phyloP scores from a whole-genome alignment of 1,140 invertebrate genomes.

The Drosophila obscura region DNA sequence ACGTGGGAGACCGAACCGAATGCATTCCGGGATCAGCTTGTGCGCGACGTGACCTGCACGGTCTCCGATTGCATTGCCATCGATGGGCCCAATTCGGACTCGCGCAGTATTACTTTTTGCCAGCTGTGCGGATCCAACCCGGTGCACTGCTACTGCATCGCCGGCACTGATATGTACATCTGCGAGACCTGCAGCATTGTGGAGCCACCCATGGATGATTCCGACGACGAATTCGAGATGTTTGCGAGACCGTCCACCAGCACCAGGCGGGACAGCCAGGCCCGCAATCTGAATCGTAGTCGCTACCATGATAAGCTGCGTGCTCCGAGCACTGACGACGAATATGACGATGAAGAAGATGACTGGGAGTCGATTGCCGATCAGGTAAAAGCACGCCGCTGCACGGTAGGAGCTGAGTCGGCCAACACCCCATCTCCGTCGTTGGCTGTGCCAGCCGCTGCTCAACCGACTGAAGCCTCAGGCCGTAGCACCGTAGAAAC shows the following conservation, averaged over 20 bases:
- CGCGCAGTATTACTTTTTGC: constrained; percentile 8
- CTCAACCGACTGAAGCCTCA: too few species aligned
- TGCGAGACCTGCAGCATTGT: constrained; percentile 21
- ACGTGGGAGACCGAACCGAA: constrained; percentile 42
- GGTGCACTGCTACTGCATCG: constrained; percentile 22
- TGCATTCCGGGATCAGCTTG: constrained; percentile 35
- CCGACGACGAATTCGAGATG: too few species aligned
- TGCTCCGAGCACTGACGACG: constrained; percentile 4
- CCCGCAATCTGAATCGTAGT: neutral
- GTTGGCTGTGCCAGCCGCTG: too few species aligned
- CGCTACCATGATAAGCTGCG: neutral
- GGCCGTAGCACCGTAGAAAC: too few species aligned
- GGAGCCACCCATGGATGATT: too few species aligned
- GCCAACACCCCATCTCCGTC: neutral
- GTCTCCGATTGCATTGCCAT: neutral
- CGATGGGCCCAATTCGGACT: neutral
- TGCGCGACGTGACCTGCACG: neutral
- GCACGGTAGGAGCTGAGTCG: neutral
- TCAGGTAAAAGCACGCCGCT: neutral
- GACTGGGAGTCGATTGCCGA: neutral
- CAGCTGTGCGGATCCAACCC: constrained; percentile 54
- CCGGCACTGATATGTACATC: neutral
- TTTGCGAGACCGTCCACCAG: too few species aligned
- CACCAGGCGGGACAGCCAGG: too few species aligned
- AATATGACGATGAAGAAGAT: neutral